Evolutionary conservation across 2,113 vertebrate species (phyloP).

Genomic region (Hypanus sabinus): DNA sequence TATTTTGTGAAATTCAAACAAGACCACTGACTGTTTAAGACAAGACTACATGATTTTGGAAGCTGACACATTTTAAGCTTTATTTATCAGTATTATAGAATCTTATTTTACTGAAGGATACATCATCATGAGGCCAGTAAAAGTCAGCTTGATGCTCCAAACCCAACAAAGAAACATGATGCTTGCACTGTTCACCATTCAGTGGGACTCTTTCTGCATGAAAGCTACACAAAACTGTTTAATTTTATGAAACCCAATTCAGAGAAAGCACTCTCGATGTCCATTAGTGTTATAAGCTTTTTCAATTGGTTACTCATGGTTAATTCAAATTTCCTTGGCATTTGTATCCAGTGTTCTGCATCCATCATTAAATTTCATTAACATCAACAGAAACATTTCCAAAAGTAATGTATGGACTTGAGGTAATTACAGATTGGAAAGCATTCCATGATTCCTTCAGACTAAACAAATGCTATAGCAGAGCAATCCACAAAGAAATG

Average conservation of each 20-base stretch:
- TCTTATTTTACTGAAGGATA: background rate
- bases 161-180: background rate
- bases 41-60: background rate
- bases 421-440: conserved; percentile 19
- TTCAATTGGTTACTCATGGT: background rate
- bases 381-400: background rate
- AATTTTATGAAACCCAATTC: background rate
- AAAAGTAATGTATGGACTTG: background rate
- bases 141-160: background rate
- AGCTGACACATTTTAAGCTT: background rate
- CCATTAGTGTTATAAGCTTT: background rate
- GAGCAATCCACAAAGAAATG: background rate
- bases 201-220: background rate
- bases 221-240: background rate
- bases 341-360: background rate
- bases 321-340: conserved; percentile 6
- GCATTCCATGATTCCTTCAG: background rate
- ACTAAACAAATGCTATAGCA: background rate
- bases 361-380: conserved; percentile 28
- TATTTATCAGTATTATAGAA: background rate
- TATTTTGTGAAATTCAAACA: background rate
- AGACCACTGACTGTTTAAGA: background rate
- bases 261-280: background rate
- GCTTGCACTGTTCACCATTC: background rate
- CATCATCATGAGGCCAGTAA: background rate